Evolutionary conservation across 2,113 vertebrate genomes (phyloP).

Genomic region (Scomber japonicus): DNA sequence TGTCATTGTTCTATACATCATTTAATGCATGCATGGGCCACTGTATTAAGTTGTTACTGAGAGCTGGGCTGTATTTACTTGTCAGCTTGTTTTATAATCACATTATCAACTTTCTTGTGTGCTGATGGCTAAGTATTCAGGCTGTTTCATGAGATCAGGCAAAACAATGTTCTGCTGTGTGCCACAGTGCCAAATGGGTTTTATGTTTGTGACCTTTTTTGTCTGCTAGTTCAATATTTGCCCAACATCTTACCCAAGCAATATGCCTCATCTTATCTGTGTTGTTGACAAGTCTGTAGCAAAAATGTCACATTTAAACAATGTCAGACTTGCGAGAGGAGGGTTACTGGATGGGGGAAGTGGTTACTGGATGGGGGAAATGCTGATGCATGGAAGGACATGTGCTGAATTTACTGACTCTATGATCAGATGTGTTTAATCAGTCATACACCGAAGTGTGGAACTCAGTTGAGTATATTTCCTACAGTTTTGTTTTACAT

Average conservation of each 20-base stretch:
- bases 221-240: slow-evolving; percentile 61
- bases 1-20: not conserved
- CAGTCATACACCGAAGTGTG: not conserved
- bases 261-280: slow-evolving; percentile 33
- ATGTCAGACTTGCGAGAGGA: slow-evolving; percentile 9
- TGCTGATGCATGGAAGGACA: not conserved
- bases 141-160: slow-evolving; percentile 34
- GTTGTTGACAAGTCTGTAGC: slow-evolving; percentile 35
- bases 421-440: not conserved
- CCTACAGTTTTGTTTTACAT: not conserved
- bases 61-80: not conserved
- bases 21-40: not conserved
- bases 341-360: not conserved
- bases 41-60: slow-evolving; percentile 2
- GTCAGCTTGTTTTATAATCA: slow-evolving; percentile 6
- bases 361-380: not conserved
- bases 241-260: slow-evolving; percentile 35
- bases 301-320: slow-evolving; percentile 44
- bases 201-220: slow-evolving; percentile 57
- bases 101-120: slow-evolving; percentile 11
- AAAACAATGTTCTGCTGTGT: slow-evolving; percentile 22
- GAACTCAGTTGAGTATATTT: not conserved
- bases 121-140: slow-evolving; percentile 7
- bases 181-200: slow-evolving; percentile 32
- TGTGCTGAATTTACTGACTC: not conserved